Conservation (phyloP, 1,140 invertebrate species). For the Cotesia vestalis region DNA sequence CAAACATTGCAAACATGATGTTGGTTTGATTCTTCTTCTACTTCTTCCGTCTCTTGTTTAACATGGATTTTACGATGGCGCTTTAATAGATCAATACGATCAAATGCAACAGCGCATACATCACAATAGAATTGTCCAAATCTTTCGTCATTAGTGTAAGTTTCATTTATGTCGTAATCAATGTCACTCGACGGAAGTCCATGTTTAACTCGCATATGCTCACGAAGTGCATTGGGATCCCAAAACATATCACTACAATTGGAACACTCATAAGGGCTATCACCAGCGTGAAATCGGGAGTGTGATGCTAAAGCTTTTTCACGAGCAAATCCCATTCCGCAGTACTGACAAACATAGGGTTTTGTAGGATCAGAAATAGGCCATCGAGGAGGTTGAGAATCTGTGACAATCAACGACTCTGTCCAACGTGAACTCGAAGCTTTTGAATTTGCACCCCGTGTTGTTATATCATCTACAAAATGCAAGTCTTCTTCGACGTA, state of each 20-base stretch:
- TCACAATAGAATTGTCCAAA: slow-evolving; percentile 80
- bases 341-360: slow-evolving; percentile 82
- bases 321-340: slow-evolving; percentile 80
- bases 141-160: slow-evolving; percentile 71
- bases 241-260: slow-evolving; percentile 82
- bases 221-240: slow-evolving; percentile 73
- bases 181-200: slow-evolving; percentile 59
- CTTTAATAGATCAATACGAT: slow-evolving; percentile 76
- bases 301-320: slow-evolving; percentile 83
- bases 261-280: slow-evolving; percentile 79
- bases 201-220: slow-evolving; percentile 72
- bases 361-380: slow-evolving; percentile 76
- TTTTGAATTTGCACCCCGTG: slow-evolving; percentile 47
- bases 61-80: slow-evolving; percentile 71
- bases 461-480: slow-evolving; percentile 62
- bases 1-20: slow-evolving; percentile 78
- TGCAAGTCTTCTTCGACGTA: slow-evolving; percentile 65
- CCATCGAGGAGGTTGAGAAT: slow-evolving; percentile 60
- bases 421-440: slow-evolving; percentile 58
- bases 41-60: slow-evolving; percentile 65
- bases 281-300: slow-evolving; percentile 74
- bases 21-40: slow-evolving; percentile 62
- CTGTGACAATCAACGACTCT: slow-evolving; percentile 49
- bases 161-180: slow-evolving; percentile 66
- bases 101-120: slow-evolving; percentile 79